phyloP scores from a whole-genome alignment of 2,888 invertebrate species.

The Lucinisca nassula region DNA sequence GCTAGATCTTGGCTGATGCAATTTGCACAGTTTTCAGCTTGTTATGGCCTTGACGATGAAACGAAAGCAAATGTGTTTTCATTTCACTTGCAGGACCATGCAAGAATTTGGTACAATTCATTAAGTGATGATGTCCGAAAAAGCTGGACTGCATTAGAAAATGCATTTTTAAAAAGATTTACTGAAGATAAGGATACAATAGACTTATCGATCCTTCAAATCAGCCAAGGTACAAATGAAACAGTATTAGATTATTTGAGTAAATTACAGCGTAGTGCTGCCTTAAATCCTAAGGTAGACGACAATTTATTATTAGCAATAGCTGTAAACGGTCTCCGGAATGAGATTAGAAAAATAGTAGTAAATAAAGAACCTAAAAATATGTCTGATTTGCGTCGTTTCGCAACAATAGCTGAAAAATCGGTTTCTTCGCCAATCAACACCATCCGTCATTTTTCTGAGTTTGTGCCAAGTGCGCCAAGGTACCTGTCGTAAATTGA shows the following conservation, averaged over 20 bases:
- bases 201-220: constrained; percentile 11
- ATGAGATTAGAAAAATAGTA: not conserved
- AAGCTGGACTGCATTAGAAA: too few relatives aligned
- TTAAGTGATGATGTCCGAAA: not conserved
- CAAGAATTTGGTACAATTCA: constrained; percentile 26
- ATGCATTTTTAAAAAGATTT: not conserved
- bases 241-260: not conserved
- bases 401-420: constrained; percentile 15
- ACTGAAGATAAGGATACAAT: not conserved
- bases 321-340: constrained; percentile 7
- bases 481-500: too few relatives aligned
- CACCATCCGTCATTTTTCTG: not conserved
- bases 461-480: too few relatives aligned
- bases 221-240: not conserved
- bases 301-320: too few relatives aligned
- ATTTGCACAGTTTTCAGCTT: too few relatives aligned
- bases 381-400: too few relatives aligned
- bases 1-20: too few relatives aligned
- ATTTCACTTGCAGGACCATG: too few relatives aligned
- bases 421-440: not conserved
- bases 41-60: too few relatives aligned
- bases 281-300: too few relatives aligned
- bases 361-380: constrained; percentile 20
- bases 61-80: too few relatives aligned
- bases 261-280: too few relatives aligned